A percentile compares a stretch with the other conserved stretches of the same genome.
phyloP scores from a whole-genome alignment of 53 echinoderm and acorn worm species.

The Luidia sarsii region DNA sequence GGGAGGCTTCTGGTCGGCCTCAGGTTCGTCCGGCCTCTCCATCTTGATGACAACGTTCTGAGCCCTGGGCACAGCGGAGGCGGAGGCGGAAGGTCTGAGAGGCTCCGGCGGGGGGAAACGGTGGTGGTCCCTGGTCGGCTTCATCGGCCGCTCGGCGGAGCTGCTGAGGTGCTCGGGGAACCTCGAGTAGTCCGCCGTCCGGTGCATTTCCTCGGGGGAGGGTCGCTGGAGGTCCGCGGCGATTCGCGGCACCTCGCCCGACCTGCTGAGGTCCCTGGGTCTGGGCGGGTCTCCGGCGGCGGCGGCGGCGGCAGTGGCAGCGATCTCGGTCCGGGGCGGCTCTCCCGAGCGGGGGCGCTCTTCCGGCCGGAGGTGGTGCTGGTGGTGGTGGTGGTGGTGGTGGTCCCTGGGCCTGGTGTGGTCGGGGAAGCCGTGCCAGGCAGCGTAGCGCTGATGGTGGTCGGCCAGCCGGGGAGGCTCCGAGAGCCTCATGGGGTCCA shows the following conservation, averaged over 20 bases:
- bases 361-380: conserved; percentile 1
- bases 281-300: conserved; percentile 5
- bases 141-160: background rate
- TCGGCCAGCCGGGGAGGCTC: background rate
- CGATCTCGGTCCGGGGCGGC: background rate
- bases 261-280: background rate
- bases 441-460: background rate
- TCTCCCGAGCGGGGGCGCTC: conserved; percentile 8
- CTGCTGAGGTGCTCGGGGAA: background rate
- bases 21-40: conserved; percentile 14
- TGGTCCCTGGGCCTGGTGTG: background rate
- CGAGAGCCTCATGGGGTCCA: background rate
- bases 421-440: background rate
- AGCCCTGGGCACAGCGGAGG: background rate
- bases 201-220: conserved; percentile 1
- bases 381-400: too few relatives aligned
- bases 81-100: background rate
- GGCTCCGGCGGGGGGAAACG: conserved; percentile 30
- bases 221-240: conserved; percentile 6
- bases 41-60: conserved; percentile 25
- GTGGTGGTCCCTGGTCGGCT: background rate
- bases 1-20: background rate
- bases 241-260: background rate
- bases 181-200: conserved; percentile 13
- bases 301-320: background rate